Conservation (phyloP, 2,113 vertebrate species). For the Leuciscus idus region DNA sequence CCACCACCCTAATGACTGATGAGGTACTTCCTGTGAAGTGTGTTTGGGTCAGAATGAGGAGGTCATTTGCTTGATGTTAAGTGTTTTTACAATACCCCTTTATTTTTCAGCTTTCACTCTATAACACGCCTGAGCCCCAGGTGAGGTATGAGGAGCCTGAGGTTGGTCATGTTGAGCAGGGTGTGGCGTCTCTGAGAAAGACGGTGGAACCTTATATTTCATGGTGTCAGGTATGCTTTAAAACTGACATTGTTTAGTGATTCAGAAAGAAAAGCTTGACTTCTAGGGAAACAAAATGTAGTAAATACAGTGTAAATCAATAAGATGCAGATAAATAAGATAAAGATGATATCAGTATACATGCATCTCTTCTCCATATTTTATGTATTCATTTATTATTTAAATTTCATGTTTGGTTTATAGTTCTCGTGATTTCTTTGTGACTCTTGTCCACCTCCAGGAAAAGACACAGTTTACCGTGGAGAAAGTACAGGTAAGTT, state of each 20-base stretch:
- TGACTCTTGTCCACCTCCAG: constrained; percentile 54
- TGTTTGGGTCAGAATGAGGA: not conserved
- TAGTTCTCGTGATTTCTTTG: not conserved
- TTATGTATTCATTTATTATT: not conserved
- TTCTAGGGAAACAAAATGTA: not conserved
- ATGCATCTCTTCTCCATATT: not conserved
- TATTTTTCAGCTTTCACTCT: constrained; percentile 85
- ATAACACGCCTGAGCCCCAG: constrained; percentile 77
- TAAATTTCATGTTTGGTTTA: not conserved
- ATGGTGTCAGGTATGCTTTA: constrained; percentile 82
- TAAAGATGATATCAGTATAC: not conserved
- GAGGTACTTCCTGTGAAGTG: constrained; percentile 75
- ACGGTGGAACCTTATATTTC: constrained; percentile 79
- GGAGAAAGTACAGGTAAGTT: constrained; percentile 67
- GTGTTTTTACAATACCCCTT: not conserved
- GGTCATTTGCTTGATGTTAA: not conserved
- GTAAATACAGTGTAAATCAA: not conserved
- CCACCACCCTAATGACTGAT: constrained; percentile 75
- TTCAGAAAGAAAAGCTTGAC: not conserved
- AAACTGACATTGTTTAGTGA: not conserved
- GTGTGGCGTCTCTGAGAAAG: constrained; percentile 78
- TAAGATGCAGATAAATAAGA: not conserved
- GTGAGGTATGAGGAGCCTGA: constrained; percentile 75
- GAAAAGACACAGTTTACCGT: constrained; percentile 47
- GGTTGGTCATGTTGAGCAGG: constrained; percentile 80